Percentiles rank a stretch among this genome's conserved stretches.
Evolutionary conservation across 1,140 invertebrate genomes (phyloP).

Genomic region (Uloborus diversus): DNA sequence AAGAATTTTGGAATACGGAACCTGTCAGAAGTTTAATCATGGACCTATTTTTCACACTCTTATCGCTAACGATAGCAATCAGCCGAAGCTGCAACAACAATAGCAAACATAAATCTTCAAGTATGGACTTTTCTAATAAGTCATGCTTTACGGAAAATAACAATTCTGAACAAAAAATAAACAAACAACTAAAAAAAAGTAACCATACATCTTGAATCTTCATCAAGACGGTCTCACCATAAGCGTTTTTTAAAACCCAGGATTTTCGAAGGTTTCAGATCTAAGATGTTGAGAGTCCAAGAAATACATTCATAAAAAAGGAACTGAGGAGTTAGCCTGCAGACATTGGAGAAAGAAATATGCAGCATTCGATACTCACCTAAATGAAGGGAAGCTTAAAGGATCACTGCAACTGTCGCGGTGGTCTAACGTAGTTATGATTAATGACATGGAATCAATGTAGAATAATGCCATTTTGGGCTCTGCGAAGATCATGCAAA

Average conservation of each 20-base stretch:
- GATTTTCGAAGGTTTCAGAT: neutral
- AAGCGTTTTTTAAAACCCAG: conserved; percentile 37
- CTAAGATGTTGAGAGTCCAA: too few species aligned
- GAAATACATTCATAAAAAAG: neutral
- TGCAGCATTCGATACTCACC: neutral
- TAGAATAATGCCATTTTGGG: conserved; percentile 22
- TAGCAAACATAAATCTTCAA: neutral
- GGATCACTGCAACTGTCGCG: conserved; percentile 6
- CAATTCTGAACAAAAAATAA: neutral
- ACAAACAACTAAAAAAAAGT: neutral
- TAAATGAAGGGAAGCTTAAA: conserved; percentile 29
- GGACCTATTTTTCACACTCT: neutral
- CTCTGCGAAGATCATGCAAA: conserved; percentile 25
- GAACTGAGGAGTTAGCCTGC: neutral
- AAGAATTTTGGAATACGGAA: too few species aligned
- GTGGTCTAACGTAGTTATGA: conserved; percentile 34
- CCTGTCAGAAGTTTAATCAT: neutral
- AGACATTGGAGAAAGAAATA: neutral
- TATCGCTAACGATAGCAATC: neutral
- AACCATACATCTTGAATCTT: neutral
- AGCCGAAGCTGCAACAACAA: neutral
- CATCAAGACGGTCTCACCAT: neutral
- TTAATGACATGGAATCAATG: conserved; percentile 34
- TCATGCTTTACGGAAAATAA: neutral
- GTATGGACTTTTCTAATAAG: conserved; percentile 13